Evolutionary conservation across 2,797 vertebrate species (phyloP).

Genomic region (Diglossa cyanea): DNA sequence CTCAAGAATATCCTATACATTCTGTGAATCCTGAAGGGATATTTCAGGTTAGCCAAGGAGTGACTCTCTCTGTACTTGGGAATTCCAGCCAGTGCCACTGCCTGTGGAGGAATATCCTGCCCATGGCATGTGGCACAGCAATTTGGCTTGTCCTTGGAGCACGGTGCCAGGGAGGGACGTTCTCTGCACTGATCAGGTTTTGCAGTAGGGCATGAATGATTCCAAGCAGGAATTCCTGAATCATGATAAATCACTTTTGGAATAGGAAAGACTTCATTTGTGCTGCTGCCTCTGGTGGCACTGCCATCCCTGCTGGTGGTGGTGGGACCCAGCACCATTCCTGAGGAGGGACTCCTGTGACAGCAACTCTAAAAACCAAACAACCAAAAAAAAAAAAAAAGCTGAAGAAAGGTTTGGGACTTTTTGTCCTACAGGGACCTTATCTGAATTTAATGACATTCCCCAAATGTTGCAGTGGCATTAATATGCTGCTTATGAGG

Average conservation of each 20-base stretch:
- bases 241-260: not conserved
- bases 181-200: not conserved
- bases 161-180: not conserved
- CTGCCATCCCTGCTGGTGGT: not conserved
- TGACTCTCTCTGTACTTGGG: not conserved
- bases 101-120: not conserved
- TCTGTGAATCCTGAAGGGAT: not conserved
- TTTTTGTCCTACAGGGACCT: not conserved
- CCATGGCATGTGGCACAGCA: not conserved
- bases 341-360: not conserved
- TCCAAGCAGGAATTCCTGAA: not conserved
- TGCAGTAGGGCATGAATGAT: not conserved
- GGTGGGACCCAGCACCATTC: not conserved
- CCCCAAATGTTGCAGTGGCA: not conserved
- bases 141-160: not conserved
- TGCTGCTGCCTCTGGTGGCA: not conserved
- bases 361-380: not conserved
- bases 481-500: not conserved
- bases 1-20: not conserved
- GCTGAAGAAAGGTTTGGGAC: not conserved
- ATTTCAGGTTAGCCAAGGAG: not conserved
- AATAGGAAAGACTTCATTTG: not conserved
- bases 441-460: not conserved
- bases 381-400: not conserved
- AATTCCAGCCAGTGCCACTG: not conserved